Base-by-base conservation (phyloP, 1,140 invertebrate genomes). In the Drosophila mojavensis region DNA sequence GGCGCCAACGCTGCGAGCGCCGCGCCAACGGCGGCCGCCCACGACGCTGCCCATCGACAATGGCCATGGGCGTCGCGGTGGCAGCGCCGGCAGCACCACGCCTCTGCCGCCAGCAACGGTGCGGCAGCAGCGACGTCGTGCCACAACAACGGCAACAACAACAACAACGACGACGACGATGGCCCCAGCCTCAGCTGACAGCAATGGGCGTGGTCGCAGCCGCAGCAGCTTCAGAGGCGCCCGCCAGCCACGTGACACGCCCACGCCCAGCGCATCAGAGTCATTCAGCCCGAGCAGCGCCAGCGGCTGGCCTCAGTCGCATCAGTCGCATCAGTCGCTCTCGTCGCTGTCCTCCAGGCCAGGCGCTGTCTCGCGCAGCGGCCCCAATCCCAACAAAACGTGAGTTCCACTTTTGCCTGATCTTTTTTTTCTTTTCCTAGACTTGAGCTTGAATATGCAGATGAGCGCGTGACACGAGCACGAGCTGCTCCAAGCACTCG, bases 1-100 rank as follows among this genome's bases (percentile, higher is more conserved):
- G 68, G 72, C 79, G 70, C 85, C 86, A 20, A 91, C 85, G 56
- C 41, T 90, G 79, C 79, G 78, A 24, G 86, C 85, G 48, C 86
- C 85, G 9, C 84, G 83, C 0, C 85, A 90, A 41, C 75, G 86
- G 47, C 85, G 84, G 54, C 84, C 78, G 45, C 78, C 74, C 17
- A 79, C 75, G 10, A 90, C 85, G 83, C 70, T 78, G 45, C 78
- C 85, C 48, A 80, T 80, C n/a, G 75, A 82, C 64, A 48, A 62
- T 60, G 63, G 55, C 60, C 54, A 41, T 55, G 56, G 4, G 41
- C 39, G 24, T 33, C 62, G 51, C 59, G 60, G 60, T 47, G 43
- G 20, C 62, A 54, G 43, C 55, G 17, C 53, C 61, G 24, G 53
- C 59, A 69, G 67, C 71, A 58, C 66, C 26, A 39, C 78, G 43